These are phyloP conservation scores for Lasioglossum figueresi DNA, from an alignment of 2,888 invertebrate species.

Conservation along the genomic window DNA sequence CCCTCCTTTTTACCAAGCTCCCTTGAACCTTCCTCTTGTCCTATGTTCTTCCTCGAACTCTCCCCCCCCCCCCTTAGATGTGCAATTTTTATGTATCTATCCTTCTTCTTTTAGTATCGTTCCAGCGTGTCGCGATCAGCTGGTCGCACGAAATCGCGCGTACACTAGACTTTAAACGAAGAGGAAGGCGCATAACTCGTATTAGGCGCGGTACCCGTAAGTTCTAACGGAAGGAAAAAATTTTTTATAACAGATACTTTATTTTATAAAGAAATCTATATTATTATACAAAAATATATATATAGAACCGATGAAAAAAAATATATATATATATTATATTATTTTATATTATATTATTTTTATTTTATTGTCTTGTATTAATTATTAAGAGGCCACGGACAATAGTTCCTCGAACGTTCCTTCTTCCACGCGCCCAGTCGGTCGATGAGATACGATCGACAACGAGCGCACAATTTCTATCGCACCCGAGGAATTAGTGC, in stretches of 20 bases:
- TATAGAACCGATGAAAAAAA: slow-evolving; percentile 69
- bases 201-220: slow-evolving; percentile 55
- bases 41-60: background rate
- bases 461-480: background rate
- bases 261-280: slow-evolving; percentile 80
- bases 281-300: slow-evolving; percentile 70
- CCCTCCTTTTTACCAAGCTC: slow-evolving; percentile 11
- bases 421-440: background rate
- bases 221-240: slow-evolving; percentile 68
- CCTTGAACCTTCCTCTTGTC: slow-evolving; percentile 29
- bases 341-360: slow-evolving; percentile 74
- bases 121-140: slow-evolving; percentile 32
- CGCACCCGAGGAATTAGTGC: slow-evolving; percentile 65
- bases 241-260: slow-evolving; percentile 80
- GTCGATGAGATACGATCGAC: background rate
- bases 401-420: slow-evolving; percentile 63
- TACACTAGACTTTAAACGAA: slow-evolving; percentile 53
- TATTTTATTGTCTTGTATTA: slow-evolving; percentile 71
- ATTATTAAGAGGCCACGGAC: slow-evolving; percentile 69
- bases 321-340: slow-evolving; percentile 71
- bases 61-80: slow-evolving; percentile 54
- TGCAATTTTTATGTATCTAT: slow-evolving; percentile 63
- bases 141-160: slow-evolving; percentile 37
- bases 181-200: slow-evolving; percentile 55
- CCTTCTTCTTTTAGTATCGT: slow-evolving; percentile 41